A percentile compares a stretch with the other conserved stretches of the same genome.
Conservation (phyloP, 2,797 vertebrate species). For the Fistularia commersonii region DNA sequence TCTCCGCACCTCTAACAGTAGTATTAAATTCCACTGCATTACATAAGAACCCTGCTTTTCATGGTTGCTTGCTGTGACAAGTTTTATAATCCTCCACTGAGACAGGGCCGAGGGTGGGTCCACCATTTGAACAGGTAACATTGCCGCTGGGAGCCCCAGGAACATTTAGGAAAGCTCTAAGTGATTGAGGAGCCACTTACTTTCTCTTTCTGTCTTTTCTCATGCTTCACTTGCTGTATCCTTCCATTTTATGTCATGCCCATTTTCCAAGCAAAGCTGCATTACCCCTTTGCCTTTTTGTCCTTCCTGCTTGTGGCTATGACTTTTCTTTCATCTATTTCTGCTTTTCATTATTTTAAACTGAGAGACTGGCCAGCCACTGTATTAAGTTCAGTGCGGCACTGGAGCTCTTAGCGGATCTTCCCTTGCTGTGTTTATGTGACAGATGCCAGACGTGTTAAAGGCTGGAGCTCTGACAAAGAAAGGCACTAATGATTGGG, state of each 20-base stretch:
- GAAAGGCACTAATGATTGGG: constrained; percentile 54
- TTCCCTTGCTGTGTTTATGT: constrained; percentile 53
- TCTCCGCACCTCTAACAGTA: constrained; percentile 29
- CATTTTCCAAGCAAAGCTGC: constrained; percentile 15
- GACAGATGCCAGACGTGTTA: constrained; percentile 64
- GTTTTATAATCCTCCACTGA: constrained; percentile 63
- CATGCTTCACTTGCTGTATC: constrained; percentile 15
- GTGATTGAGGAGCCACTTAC: constrained; percentile 14
- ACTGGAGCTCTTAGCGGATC: constrained; percentile 24
- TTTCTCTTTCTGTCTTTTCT: constrained; percentile 17
- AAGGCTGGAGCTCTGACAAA: constrained; percentile 62
- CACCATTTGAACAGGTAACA: constrained; percentile 15
- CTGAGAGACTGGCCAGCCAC: constrained; percentile 1
- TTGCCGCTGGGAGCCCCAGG: constrained; percentile 15
- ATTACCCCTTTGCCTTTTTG: constrained; percentile 10
- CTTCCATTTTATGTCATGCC: constrained; percentile 23
- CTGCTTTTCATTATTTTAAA: constrained; percentile 2
- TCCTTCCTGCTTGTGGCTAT: constrained; percentile 9
- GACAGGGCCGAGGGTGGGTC: constrained; percentile 39
- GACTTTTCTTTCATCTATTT: constrained; percentile 21
- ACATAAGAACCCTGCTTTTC: constrained; percentile 43
- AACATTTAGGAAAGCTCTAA: constrained; percentile 32
- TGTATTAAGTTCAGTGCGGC: constrained; percentile 14
- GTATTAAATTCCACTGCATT: constrained; percentile 60
- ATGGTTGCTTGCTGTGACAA: constrained; percentile 54